These are phyloP conservation scores for Salmo trutta DNA, from an alignment of 2,797 vertebrate species.

Conservation along the genomic window DNA sequence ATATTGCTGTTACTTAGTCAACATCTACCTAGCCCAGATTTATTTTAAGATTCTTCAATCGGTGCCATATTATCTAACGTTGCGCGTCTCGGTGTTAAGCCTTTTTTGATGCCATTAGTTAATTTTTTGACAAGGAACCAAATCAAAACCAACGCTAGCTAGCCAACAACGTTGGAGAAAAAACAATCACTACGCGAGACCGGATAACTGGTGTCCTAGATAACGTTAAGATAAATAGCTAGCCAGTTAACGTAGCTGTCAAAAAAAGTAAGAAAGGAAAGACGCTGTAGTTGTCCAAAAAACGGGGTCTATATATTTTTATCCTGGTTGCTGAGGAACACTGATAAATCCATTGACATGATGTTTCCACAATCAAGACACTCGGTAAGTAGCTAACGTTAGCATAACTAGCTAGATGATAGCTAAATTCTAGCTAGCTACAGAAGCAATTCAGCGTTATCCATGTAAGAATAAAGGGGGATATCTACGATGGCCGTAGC, in stretches of 20 bases:
- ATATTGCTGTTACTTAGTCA: background rate
- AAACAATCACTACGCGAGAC: background rate
- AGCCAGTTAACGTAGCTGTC: background rate
- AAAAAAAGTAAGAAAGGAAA: background rate
- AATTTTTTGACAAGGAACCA: background rate
- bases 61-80: background rate
- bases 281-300: background rate
- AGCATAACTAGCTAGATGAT: background rate
- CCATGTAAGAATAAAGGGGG: background rate
- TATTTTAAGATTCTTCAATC: background rate
- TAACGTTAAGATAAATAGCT: background rate
- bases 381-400: slow-evolving; percentile 82
- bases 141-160: background rate
- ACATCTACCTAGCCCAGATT: background rate
- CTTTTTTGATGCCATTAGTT: background rate
- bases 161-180: background rate
- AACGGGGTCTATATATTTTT: background rate
- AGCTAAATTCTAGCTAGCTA: background rate
- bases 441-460: background rate
- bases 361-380: slow-evolving; percentile 99
- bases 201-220: background rate
- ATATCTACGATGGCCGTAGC: background rate
- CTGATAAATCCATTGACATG: slow-evolving; percentile 81
- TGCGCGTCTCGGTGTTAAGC: background rate
- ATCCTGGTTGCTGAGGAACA: slow-evolving; percentile 28